Percentiles rank a stretch among this genome's conserved stretches.
These are phyloP conservation scores for Agrotis puta DNA, from an alignment of 2,888 invertebrate species.

Conservation along the genomic window DNA sequence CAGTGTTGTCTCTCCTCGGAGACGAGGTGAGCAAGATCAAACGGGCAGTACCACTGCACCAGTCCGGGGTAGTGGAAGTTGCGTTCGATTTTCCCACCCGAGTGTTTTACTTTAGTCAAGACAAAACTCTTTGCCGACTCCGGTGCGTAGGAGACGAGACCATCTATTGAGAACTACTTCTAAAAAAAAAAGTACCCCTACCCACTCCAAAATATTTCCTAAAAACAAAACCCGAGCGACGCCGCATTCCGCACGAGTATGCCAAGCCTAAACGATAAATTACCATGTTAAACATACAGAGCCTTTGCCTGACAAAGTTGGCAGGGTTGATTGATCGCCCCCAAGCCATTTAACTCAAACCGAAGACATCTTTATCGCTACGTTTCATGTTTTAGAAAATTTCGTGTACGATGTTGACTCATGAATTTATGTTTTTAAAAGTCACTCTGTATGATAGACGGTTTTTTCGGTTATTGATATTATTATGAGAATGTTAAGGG, in stretches of 20 bases:
- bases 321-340: constrained; percentile 77
- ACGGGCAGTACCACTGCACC: no score
- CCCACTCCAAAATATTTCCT: neutral
- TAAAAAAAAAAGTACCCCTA: no score
- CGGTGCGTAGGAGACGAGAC: no score
- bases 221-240: constrained; percentile 18
- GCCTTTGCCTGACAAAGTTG: constrained; percentile 74
- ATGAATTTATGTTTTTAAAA: constrained; percentile 62
- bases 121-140: no score
- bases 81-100: no score
- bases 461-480: constrained; percentile 30
- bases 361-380: constrained; percentile 66
- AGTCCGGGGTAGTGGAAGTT: no score
- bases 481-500: no score
- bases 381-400: constrained; percentile 62
- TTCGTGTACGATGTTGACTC: constrained; percentile 47
- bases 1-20: no score
- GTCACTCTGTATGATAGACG: constrained; percentile 51
- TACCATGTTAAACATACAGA: constrained; percentile 61
- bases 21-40: no score
- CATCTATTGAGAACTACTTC: no score
- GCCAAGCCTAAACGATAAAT: constrained; percentile 55
- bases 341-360: constrained; percentile 67
- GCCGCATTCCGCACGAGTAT: constrained; percentile 31
- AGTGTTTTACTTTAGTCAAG: no score